Conservation (phyloP, 1,140 invertebrate species). For the Drosophila melanica region DNA sequence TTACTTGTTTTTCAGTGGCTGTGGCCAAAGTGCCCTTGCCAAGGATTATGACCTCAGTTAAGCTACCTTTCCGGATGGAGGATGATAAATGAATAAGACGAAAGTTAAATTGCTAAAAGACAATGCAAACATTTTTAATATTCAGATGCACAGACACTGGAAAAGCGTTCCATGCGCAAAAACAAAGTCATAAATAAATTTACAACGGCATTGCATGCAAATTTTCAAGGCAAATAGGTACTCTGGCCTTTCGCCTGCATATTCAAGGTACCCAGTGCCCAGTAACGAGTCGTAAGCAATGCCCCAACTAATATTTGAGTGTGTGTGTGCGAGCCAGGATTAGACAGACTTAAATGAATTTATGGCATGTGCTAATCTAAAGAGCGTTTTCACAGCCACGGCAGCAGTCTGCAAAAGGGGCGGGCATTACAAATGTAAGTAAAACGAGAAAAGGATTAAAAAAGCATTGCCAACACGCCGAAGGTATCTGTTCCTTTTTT, state of each 20-base stretch:
- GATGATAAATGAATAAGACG: slow-evolving; percentile 37
- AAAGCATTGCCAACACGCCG: not conserved
- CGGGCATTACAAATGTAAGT: slow-evolving; percentile 18
- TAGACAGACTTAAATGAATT: slow-evolving; percentile 69
- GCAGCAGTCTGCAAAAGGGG: slow-evolving; percentile 5
- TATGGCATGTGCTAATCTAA: slow-evolving; percentile 67
- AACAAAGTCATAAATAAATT: slow-evolving; percentile 73
- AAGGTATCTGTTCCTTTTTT: not conserved
- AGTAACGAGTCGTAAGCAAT: slow-evolving; percentile 30
- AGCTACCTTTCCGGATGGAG: not conserved
- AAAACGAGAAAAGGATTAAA: slow-evolving; percentile 9
- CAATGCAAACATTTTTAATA: slow-evolving; percentile 50
- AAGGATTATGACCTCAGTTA: not conserved
- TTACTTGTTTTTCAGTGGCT: not conserved
- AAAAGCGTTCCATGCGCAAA: slow-evolving; percentile 31
- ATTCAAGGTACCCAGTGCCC: not conserved
- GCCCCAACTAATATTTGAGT: slow-evolving; percentile 47
- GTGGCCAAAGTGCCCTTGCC: not conserved
- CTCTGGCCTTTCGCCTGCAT: not conserved
- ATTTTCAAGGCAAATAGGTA: slow-evolving; percentile 47
- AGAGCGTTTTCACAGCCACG: slow-evolving; percentile 37
- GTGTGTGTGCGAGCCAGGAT: slow-evolving; percentile 41
- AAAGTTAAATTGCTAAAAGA: slow-evolving; percentile 39
- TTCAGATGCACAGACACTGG: slow-evolving; percentile 10
- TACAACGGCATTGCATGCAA: slow-evolving; percentile 66